These are phyloP conservation scores for Hydropotes inermis DNA, from an alignment of 2,113 vertebrate genomes.

Conservation along the genomic window DNA sequence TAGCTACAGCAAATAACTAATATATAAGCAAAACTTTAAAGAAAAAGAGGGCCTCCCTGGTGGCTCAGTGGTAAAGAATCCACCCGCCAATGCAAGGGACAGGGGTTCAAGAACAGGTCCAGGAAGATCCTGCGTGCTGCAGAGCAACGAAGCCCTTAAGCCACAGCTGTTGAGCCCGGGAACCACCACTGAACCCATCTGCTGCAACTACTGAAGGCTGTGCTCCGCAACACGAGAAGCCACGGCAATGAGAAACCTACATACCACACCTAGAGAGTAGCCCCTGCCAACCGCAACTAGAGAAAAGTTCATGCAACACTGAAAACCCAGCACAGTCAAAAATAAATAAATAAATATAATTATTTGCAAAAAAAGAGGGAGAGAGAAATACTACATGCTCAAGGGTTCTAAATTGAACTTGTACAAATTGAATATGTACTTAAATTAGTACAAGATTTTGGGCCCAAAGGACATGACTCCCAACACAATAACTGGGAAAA, in stretches of 20 bases:
- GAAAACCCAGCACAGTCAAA: not conserved
- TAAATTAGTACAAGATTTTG: not conserved
- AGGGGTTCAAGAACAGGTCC: not conserved
- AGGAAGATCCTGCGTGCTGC: not conserved
- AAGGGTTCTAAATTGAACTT: not conserved
- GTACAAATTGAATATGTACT: too few species aligned
- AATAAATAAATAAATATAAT: not conserved
- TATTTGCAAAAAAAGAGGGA: not conserved
- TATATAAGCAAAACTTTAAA: not conserved
- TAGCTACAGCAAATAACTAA: not conserved
- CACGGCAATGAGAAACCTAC: accelerated
- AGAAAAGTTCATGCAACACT: not conserved
- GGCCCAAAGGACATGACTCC: not conserved
- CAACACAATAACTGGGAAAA: not conserved
- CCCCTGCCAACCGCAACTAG: not conserved
- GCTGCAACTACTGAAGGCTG: not conserved
- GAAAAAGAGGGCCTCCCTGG: not conserved
- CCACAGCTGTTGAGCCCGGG: not conserved
- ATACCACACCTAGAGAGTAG: not conserved
- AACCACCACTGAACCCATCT: not conserved
- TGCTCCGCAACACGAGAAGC: not conserved
- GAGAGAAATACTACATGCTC: not conserved
- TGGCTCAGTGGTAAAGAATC: not conserved
- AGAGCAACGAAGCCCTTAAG: not conserved
- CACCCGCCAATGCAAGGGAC: not conserved